A percentile compares a stretch with the other conserved stretches of the same genome.
Evolutionary conservation across 2,888 invertebrate genomes (phyloP).

Genomic region (Tupiocoris notatus): DNA sequence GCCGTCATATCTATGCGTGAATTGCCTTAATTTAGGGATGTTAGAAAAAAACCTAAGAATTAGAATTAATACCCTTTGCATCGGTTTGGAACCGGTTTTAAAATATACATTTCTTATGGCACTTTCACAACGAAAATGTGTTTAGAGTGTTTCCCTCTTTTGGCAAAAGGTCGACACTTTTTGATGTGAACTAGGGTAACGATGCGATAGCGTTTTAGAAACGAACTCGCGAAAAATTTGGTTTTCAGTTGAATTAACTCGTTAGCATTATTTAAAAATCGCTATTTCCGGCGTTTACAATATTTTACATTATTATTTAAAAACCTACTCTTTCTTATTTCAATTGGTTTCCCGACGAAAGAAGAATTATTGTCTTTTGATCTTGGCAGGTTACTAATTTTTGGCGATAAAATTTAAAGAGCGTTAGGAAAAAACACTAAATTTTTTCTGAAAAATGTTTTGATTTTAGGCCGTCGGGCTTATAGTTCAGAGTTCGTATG

Average conservation of each 20-base stretch:
- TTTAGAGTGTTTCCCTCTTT: too few species aligned
- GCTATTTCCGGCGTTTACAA: neutral
- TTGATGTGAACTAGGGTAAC: too few species aligned
- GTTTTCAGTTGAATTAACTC: neutral
- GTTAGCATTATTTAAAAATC: neutral
- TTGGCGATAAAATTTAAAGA: too few species aligned
- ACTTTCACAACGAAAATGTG: too few species aligned
- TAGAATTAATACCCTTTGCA: slow-evolving; percentile 20
- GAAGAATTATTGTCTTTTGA: neutral
- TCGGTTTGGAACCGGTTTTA: slow-evolving; percentile 5
- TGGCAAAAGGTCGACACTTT: too few species aligned
- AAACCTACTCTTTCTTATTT: too few species aligned
- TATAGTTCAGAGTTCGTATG: too few species aligned
- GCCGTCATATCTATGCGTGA: neutral
- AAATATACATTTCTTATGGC: slow-evolving; percentile 14
- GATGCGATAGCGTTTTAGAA: neutral
- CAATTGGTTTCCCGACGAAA: neutral
- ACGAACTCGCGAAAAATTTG: neutral
- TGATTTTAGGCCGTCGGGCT: too few species aligned
- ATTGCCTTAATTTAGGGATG: neutral
- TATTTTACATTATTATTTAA: neutral
- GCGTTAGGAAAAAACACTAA: too few species aligned
- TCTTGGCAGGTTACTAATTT: neutral
- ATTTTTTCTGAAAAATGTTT: too few species aligned
- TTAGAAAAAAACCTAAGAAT: slow-evolving; percentile 2